These are phyloP conservation scores for Hypsibius dujardini DNA, from an alignment of 1,140 invertebrate species.

Conservation along the genomic window DNA sequence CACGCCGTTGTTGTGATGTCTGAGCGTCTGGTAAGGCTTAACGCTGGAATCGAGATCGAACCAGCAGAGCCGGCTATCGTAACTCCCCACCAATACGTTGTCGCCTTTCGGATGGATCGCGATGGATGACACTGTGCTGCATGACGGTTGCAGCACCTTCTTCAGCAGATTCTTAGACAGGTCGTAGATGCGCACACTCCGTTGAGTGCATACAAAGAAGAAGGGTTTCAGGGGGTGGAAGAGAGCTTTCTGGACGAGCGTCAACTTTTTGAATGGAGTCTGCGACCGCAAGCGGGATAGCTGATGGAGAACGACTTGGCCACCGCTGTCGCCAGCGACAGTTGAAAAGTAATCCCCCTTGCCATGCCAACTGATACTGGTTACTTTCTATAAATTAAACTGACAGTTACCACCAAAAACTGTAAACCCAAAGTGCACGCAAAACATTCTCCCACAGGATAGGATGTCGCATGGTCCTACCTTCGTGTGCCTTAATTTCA, in stretches of 20 bases:
- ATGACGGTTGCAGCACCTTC: slow-evolving; percentile 45
- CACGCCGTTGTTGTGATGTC: slow-evolving; percentile 50
- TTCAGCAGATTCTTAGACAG: slow-evolving; percentile 75
- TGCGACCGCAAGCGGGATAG: slow-evolving; percentile 61
- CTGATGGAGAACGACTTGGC: slow-evolving; percentile 61
- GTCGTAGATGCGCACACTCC: slow-evolving; percentile 81
- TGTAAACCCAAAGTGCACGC: no score
- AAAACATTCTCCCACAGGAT: no score
- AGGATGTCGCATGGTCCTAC: slow-evolving; percentile 6
- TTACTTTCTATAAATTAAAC: slow-evolving; percentile 32
- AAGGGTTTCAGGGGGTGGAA: slow-evolving; percentile 48
- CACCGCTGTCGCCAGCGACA: slow-evolving; percentile 65
- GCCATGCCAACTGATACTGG: slow-evolving; percentile 71
- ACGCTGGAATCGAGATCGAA: slow-evolving; percentile 90
- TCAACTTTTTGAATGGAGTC: slow-evolving; percentile 27
- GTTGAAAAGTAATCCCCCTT: slow-evolving; percentile 86
- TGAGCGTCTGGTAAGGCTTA: slow-evolving; percentile 82
- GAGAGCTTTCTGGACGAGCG: slow-evolving; percentile 63
- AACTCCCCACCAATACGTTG: slow-evolving; percentile 80
- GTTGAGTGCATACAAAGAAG: slow-evolving; percentile 53
- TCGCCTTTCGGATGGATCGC: slow-evolving; percentile 87
- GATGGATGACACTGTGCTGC: slow-evolving; percentile 83
- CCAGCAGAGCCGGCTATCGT: slow-evolving; percentile 78
- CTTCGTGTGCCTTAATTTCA: slow-evolving; percentile 21
- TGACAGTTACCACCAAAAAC: no score